These are phyloP conservation scores for Halisarca cf. caerulea DNA, from an alignment of 37 sponge, comb jelly and placozoan genomes.

Conservation along the genomic window DNA sequence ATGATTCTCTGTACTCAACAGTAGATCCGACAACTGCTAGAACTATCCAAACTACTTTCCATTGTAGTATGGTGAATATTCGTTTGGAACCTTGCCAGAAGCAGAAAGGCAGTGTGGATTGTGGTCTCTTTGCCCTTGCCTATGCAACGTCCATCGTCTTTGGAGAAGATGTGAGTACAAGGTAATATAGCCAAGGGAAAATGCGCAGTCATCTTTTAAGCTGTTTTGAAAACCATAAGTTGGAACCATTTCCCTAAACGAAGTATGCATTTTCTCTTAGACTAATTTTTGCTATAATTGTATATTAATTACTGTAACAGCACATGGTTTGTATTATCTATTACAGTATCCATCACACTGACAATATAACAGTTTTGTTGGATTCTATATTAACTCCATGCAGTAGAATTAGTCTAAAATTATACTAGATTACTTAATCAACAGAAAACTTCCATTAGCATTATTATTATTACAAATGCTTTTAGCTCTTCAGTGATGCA, in stretches of 20 bases:
- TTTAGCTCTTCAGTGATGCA: too few species aligned
- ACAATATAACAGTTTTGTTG: too few species aligned
- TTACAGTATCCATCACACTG: too few species aligned
- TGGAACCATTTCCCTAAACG: background rate
- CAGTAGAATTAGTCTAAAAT: too few species aligned
- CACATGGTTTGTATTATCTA: too few species aligned
- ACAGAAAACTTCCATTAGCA: too few species aligned
- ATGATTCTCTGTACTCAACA: conserved; percentile 1
- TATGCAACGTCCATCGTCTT: background rate
- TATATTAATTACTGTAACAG: too few species aligned
- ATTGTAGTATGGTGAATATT: background rate
- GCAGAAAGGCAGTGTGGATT: background rate
- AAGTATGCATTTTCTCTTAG: too few species aligned
- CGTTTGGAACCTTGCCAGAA: background rate
- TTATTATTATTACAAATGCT: too few species aligned
- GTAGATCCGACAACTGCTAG: background rate
- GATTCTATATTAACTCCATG: too few species aligned
- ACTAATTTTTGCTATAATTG: too few species aligned
- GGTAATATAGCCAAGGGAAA: background rate
- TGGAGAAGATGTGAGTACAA: background rate
- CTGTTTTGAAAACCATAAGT: background rate
- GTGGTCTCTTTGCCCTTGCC: background rate
- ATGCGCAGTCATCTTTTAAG: background rate
- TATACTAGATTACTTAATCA: too few species aligned
- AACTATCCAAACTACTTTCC: background rate